These are phyloP conservation scores for Synanthedon andrenaeformis DNA, from an alignment of 2,888 invertebrate genomes.

Conservation along the genomic window DNA sequence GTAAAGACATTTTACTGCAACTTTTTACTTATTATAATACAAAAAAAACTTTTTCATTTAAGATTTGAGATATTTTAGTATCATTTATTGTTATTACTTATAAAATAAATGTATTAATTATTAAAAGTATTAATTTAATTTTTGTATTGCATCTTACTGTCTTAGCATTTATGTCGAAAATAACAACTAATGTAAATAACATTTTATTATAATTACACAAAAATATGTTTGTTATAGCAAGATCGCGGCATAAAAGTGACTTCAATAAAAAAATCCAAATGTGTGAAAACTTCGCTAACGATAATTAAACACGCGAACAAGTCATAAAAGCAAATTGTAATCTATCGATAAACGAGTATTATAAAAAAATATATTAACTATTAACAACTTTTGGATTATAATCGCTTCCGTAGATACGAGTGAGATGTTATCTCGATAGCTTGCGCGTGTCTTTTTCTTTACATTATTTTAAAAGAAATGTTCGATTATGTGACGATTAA, in stretches of 20 bases:
- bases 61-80: too few relatives aligned
- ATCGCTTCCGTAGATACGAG: conserved; percentile 6
- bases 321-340: conserved; percentile 40
- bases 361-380: conserved; percentile 5
- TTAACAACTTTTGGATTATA: conserved; percentile 1
- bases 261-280: conserved; percentile 7
- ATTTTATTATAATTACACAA: too few relatives aligned
- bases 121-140: too few relatives aligned
- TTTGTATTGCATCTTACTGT: too few relatives aligned
- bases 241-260: conserved; percentile 11
- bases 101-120: too few relatives aligned
- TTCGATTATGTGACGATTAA: neutral
- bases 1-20: too few relatives aligned
- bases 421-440: conserved; percentile 27
- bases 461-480: neutral
- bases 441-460: conserved; percentile 7
- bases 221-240: too few relatives aligned
- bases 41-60: too few relatives aligned
- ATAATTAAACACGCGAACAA: conserved; percentile 38
- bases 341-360: conserved; percentile 17
- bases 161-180: too few relatives aligned
- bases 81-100: too few relatives aligned
- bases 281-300: conserved; percentile 19
- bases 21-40: too few relatives aligned
- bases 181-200: too few relatives aligned